Percentiles rank a stretch among this genome's conserved stretches.
Conservation (phyloP, 2,797 vertebrate genomes). For the Oryzias dopingdopingensis region DNA sequence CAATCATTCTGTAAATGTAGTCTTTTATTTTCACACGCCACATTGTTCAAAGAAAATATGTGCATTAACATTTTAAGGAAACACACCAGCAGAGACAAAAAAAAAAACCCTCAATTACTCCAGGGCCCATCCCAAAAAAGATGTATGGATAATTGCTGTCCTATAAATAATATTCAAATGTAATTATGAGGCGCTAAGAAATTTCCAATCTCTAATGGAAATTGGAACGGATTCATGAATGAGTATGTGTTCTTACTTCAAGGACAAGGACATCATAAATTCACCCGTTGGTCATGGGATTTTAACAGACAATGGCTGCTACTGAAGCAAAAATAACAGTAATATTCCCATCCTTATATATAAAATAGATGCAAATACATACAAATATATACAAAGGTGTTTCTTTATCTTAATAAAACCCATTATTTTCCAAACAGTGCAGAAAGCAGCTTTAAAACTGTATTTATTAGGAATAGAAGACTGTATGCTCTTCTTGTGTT, state of each 20-base stretch:
- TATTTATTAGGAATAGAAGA: slow-evolving; percentile 11
- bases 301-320: slow-evolving; percentile 17
- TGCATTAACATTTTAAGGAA: too few species aligned
- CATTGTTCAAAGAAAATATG: too few species aligned
- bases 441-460: slow-evolving; percentile 4
- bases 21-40: too few species aligned
- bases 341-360: slow-evolving; percentile 24
- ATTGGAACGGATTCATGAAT: too few species aligned
- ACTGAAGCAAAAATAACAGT: slow-evolving; percentile 14
- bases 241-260: background rate
- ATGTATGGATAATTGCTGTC: too few species aligned
- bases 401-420: too few species aligned
- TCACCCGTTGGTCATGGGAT: slow-evolving; percentile 17
- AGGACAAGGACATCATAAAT: slow-evolving; percentile 4
- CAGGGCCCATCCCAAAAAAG: too few species aligned
- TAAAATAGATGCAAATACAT: slow-evolving; percentile 8
- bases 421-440: slow-evolving; percentile 6
- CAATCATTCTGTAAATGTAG: too few species aligned
- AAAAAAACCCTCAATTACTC: too few species aligned
- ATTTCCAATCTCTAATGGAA: slow-evolving; percentile 2
- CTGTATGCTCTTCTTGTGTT: slow-evolving; percentile 10
- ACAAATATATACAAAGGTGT: background rate
- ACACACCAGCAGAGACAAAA: too few species aligned
- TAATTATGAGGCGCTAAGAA: slow-evolving; percentile 30
- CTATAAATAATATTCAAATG: too few species aligned